These are phyloP conservation scores for Sphecodes monilicornis DNA, from an alignment of 2,888 invertebrate species.

Conservation along the genomic window DNA sequence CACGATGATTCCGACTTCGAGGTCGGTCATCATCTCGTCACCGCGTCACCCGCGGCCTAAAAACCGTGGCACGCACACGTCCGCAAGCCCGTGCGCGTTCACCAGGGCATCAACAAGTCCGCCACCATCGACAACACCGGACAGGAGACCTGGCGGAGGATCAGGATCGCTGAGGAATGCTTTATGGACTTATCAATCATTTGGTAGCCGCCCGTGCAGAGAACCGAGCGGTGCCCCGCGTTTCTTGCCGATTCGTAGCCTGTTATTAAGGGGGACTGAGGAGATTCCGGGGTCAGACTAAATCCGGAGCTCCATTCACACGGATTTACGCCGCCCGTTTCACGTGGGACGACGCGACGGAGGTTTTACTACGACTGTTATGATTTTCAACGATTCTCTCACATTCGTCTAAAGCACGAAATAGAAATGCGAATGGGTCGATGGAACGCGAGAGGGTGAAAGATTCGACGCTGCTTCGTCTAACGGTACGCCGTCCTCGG, in stretches of 20 bases:
- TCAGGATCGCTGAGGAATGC: slow-evolving; percentile 47
- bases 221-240: slow-evolving; percentile 51
- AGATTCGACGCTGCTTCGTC: no score
- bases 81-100: slow-evolving; percentile 38
- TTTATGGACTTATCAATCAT: slow-evolving; percentile 85
- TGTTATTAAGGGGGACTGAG: slow-evolving; percentile 84
- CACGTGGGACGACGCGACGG: slow-evolving; percentile 26
- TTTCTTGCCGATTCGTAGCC: slow-evolving; percentile 70
- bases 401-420: rapidly evolving
- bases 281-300: slow-evolving; percentile 78
- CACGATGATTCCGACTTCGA: slow-evolving; percentile 82
- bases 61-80: slow-evolving; percentile 69
- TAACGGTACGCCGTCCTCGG: no score
- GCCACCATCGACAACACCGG: slow-evolving; percentile 48
- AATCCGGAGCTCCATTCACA: slow-evolving; percentile 74
- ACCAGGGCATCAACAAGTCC: slow-evolving; percentile 48
- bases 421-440: neutral
- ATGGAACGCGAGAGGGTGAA: no score
- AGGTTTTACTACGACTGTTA: neutral
- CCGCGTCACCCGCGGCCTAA: slow-evolving; percentile 83
- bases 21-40: slow-evolving; percentile 84
- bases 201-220: slow-evolving; percentile 79
- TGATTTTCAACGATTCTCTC: neutral
- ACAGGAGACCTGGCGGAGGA: slow-evolving; percentile 34
- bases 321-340: slow-evolving; percentile 74